These are phyloP conservation scores for Tetrapedia diversipes DNA, from an alignment of 2,888 invertebrate species.

Conservation along the genomic window DNA sequence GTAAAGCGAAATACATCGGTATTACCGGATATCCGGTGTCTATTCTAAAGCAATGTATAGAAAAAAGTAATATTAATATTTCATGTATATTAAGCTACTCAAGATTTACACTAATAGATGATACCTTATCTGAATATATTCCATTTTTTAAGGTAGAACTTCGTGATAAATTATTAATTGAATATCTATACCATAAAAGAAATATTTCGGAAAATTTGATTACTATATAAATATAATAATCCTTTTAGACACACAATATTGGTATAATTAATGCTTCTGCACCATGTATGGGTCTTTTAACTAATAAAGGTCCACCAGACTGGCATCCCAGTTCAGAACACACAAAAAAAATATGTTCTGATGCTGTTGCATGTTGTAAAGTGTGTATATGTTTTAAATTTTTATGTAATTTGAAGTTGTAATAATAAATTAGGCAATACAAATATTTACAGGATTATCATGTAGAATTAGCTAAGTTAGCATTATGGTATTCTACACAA, in stretches of 20 bases:
- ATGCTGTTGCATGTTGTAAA: conserved; percentile 88
- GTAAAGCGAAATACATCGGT: conserved; percentile 91
- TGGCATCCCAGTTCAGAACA: conserved; percentile 92
- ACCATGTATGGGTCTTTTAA: conserved; percentile 92
- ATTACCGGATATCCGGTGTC: conserved; percentile 94
- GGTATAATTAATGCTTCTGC: conserved; percentile 94
- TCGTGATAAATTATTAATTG: not conserved
- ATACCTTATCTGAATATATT: conserved; percentile 89
- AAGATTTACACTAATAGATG: conserved; percentile 91
- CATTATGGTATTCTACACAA: conserved; percentile 87
- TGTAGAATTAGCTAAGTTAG: conserved; percentile 89
- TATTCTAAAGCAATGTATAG: conserved; percentile 89
- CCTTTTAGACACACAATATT: conserved; percentile 86
- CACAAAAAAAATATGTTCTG: conserved; percentile 85
- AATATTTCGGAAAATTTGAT: not conserved
- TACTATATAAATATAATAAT: not conserved
- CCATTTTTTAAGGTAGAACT: conserved; percentile 89
- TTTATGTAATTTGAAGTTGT: no score
- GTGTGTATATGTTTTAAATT: conserved; percentile 79
- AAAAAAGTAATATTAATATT: conserved; percentile 87
- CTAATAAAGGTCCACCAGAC: conserved; percentile 88
- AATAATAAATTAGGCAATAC: no score
- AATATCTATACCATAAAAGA: not conserved
- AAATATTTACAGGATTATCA: conserved; percentile 83
- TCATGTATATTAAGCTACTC: conserved; percentile 91